A percentile compares a stretch with the other conserved stretches of the same genome.
These are phyloP conservation scores for Caenorhabditis sinica DNA, from an alignment of 2,888 invertebrate species.

Conservation along the genomic window DNA sequence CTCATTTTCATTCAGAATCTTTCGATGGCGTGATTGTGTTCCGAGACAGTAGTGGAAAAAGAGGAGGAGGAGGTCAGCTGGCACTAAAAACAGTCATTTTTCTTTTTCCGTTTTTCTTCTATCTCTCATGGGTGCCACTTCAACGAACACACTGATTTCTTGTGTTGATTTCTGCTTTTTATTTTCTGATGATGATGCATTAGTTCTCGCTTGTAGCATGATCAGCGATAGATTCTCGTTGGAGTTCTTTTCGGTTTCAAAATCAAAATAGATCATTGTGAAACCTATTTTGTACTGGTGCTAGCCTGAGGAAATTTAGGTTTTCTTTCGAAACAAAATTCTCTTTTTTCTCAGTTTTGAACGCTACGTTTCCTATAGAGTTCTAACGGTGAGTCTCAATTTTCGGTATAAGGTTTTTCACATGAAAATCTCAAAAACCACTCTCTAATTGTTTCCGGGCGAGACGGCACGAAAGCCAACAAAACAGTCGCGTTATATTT, in stretches of 20 bases:
- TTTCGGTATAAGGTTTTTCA: too few relatives aligned
- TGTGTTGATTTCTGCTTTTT: background rate
- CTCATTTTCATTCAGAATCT: background rate
- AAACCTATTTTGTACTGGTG: background rate
- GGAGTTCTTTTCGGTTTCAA: conserved; percentile 1
- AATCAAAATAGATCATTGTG: background rate
- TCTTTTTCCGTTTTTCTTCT: conserved; percentile 22
- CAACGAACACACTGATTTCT: conserved; percentile 21
- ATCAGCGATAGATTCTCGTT: background rate
- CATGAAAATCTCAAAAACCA: too few relatives aligned
- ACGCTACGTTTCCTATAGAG: too few relatives aligned
- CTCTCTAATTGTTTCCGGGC: background rate
- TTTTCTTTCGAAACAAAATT: too few relatives aligned
- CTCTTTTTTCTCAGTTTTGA: too few relatives aligned
- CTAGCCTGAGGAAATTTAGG: background rate
- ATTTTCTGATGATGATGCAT: background rate
- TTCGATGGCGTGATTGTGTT: conserved; percentile 55
- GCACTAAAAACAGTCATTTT: conserved; percentile 25
- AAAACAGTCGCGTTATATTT: conserved; percentile 1
- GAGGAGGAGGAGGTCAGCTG: conserved; percentile 36
- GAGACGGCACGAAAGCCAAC: background rate
- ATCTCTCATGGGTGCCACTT: background rate
- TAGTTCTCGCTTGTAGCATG: conserved; percentile 4
- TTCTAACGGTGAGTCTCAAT: too few relatives aligned
- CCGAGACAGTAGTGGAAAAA: conserved; percentile 6